phyloP scores from a whole-genome alignment of 2,888 invertebrate genomes.

The Phania funesta region DNA sequence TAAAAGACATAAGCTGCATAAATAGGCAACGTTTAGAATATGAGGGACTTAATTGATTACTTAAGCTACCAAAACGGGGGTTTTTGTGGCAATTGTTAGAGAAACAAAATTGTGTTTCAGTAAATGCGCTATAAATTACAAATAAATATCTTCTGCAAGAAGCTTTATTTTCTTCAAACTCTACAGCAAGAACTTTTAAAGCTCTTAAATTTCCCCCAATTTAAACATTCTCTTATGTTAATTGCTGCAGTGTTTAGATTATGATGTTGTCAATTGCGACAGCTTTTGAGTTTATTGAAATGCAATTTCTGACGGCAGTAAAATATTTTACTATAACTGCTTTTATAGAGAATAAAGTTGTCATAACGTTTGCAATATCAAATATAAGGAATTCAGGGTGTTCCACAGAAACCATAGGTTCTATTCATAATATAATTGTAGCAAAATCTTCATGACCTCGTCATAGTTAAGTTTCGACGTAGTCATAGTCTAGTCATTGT shows the following conservation, averaged over 20 bases:
- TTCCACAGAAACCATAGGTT: background rate
- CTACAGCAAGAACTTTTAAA: too few relatives aligned
- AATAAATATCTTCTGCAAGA: too few relatives aligned
- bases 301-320: background rate
- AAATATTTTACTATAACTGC: background rate
- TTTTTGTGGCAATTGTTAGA: too few relatives aligned
- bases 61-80: background rate
- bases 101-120: too few relatives aligned
- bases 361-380: background rate
- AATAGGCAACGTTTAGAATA: background rate
- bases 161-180: too few relatives aligned
- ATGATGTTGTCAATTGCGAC: background rate
- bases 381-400: background rate
- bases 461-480: background rate
- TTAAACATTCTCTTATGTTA: background rate
- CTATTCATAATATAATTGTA: background rate
- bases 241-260: background rate
- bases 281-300: background rate
- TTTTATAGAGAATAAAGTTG: constrained; percentile 2
- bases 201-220: too few relatives aligned
- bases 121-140: too few relatives aligned
- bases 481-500: background rate
- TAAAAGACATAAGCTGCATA: background rate
- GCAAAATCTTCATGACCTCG: background rate
- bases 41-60: background rate